Percentiles rank a stretch among this genome's conserved stretches.
Conservation (phyloP, 2,113 vertebrate genomes). For the Aplodontia rufa region DNA sequence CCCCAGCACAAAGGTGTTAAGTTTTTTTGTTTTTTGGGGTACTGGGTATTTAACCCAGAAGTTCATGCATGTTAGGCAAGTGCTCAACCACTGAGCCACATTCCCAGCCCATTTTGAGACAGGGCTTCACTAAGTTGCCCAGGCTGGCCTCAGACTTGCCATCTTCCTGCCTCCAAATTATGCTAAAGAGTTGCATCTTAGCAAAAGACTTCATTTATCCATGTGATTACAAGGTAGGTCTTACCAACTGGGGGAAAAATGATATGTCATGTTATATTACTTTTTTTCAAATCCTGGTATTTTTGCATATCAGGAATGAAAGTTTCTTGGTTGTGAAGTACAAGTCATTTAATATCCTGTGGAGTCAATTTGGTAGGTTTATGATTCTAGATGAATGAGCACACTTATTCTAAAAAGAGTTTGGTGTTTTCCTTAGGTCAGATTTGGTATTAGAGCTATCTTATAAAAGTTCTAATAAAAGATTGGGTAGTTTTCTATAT, state of each 20-base stretch:
- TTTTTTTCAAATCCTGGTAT: not conserved
- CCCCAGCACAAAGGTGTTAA: no score
- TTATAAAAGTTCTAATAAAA: not conserved
- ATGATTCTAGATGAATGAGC: conserved; percentile 9
- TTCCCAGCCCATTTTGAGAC: not conserved
- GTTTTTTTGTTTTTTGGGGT: no score
- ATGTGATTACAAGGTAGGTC: not conserved
- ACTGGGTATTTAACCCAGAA: not conserved
- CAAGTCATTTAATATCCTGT: not conserved
- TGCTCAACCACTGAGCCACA: not conserved
- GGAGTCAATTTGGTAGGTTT: not conserved
- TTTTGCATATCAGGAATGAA: not conserved
- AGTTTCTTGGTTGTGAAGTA: not conserved
- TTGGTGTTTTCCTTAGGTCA: not conserved
- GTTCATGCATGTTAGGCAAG: not conserved
- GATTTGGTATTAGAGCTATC: not conserved
- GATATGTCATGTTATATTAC: not conserved
- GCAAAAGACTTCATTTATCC: not conserved
- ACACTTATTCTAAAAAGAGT: not conserved
- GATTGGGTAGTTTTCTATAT: not conserved
- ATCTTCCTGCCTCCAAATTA: not conserved
- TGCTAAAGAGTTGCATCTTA: not conserved
- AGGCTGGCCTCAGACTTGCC: not conserved
- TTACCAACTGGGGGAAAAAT: not conserved
- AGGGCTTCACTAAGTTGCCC: not conserved